Evolutionary conservation across 2,113 vertebrate genomes (phyloP), one percentile per base, ranked within the genome.

Genomic region (Labeo rohita): DNA sequence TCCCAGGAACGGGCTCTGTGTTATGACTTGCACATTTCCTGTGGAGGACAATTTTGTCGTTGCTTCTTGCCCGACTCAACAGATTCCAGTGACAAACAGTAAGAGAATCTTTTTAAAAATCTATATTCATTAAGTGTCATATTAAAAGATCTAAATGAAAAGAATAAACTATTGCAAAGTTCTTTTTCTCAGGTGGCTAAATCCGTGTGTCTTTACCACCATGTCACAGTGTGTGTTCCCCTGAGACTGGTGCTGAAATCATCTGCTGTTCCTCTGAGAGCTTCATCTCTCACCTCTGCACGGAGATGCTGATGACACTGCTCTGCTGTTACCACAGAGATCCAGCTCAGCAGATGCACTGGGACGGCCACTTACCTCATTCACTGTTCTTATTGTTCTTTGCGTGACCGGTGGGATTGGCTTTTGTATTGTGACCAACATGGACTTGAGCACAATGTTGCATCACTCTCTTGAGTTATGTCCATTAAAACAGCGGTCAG

Each of bases 311-410:
- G 34, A 68, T 68, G 66, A 68, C 66, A 39, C 66, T 16, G 65
- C 65, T 36, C 65, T 36, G 65, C 39, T 72, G 70, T 73, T n/a
- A 79, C 54, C 77, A 59, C 34, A 23, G 34, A 23, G 77, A 80
- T 78, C 52, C 52, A 21, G 8, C 52, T 36, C 36, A 34, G 54
- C 76, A 78, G 34, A 6, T 39, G 28, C 15, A 0, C 52, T 39
- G 23, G 52, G 75, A 36, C 2, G 0, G 21, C 34, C 18, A 45
- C 21, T 63, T 45, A 45, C 6, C 78, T 45, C 56, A 39, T 7
- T 59, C 49, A 16, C 9, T 73, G 18, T 74, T 74, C 13, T 12
- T 47, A n/a, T 74, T 74, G 9, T 74, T 74, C 39, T 74, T 43
- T 79, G 52, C 59, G 21, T n/a, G 18, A 79, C 52, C 0, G 5